Conservation (phyloP, 2,888 invertebrate species). For the Eupithecia vulgata region DNA sequence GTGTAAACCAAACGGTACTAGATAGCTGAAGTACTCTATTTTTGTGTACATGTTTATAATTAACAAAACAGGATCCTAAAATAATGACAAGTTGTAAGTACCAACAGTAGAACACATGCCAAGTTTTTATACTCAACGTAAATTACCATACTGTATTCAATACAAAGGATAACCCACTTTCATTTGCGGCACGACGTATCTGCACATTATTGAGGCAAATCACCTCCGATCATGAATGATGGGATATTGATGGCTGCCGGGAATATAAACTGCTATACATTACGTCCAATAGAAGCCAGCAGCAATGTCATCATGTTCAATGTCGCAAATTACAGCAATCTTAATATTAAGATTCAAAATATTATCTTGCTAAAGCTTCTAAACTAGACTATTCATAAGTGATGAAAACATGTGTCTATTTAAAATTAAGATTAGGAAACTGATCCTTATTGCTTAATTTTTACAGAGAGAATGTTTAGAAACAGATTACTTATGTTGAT, state of each 20-base stretch:
- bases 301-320: conserved; percentile 38
- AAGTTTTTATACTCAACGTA: conserved; percentile 32
- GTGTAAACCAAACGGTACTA: background rate
- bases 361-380: background rate
- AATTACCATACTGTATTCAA: conserved; percentile 41
- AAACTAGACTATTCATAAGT: background rate
- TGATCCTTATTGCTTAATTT: background rate
- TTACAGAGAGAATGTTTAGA: background rate
- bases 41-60: background rate
- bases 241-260: conserved; percentile 48
- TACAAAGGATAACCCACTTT: conserved; percentile 57
- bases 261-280: conserved; percentile 15
- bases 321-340: conserved; percentile 19
- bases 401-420: background rate
- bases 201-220: conserved; percentile 54
- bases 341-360: background rate
- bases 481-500: background rate
- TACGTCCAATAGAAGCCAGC: conserved; percentile 8
- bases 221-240: conserved; percentile 51
- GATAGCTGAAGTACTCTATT: too few relatives aligned
- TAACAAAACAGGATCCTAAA: background rate
- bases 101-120: background rate
- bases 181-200: conserved; percentile 47
- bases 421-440: conserved; percentile 1
- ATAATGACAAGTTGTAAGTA: background rate